Percentiles rank a stretch among this genome's conserved stretches.
Evolutionary conservation across 2,113 vertebrate species (phyloP).

Genomic region (Bettongia penicillata): DNA sequence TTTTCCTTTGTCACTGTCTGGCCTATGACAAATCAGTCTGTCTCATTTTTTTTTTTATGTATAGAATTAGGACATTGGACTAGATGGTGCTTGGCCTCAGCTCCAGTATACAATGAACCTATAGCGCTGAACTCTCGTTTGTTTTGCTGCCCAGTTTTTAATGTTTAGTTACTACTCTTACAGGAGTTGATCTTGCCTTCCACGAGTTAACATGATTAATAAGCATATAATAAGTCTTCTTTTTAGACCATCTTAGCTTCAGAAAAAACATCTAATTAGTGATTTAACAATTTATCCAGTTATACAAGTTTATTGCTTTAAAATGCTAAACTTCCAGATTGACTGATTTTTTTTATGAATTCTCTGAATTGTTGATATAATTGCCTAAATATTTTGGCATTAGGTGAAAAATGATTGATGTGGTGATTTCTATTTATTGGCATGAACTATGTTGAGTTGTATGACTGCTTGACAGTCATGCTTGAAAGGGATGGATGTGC

Average conservation of each 20-base stretch:
- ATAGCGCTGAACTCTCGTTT: not conserved
- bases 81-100: not conserved
- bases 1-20: not conserved
- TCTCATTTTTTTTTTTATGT: not conserved
- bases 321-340: constrained; percentile 11
- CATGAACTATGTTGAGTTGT: not conserved
- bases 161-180: not conserved
- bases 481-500: not conserved
- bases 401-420: constrained; percentile 8
- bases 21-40: not conserved
- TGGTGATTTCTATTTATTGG: not conserved
- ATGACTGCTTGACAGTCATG: constrained; percentile 9
- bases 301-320: not conserved
- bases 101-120: not conserved
- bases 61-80: not conserved
- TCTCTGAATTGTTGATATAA: constrained; percentile 28
- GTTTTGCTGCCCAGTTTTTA: not conserved
- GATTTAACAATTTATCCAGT: not conserved
- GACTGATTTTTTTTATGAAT: not conserved
- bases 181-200: constrained; percentile 13
- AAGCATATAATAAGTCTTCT: not conserved
- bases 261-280: constrained; percentile 19
- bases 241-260: not conserved
- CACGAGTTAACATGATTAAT: not conserved
- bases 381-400: not conserved